Conservation (phyloP, 2,888 invertebrate genomes). For the Antitype chi region DNA sequence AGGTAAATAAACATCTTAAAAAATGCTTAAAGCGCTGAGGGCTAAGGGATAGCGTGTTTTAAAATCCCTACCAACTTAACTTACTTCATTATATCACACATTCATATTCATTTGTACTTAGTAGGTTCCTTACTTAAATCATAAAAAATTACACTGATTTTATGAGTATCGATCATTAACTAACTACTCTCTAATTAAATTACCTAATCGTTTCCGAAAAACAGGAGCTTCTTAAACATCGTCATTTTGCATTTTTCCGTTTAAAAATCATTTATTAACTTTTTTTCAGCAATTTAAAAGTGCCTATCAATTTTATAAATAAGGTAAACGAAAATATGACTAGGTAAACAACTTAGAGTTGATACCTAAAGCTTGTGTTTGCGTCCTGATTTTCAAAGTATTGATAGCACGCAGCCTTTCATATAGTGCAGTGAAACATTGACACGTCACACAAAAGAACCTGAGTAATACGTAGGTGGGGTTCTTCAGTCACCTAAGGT, state of each 20-base stretch:
- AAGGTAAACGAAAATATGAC: neutral
- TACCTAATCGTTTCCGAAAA: neutral
- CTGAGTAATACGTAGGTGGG: slow-evolving; percentile 54
- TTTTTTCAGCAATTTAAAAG: neutral
- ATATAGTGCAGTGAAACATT: slow-evolving; percentile 42
- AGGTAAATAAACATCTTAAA: neutral
- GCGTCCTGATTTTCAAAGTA: slow-evolving; percentile 37
- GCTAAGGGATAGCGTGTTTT: neutral
- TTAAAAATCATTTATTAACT: neutral
- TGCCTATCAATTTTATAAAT: neutral
- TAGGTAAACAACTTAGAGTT: neutral
- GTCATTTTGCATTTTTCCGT: neutral
- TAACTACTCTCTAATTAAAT: neutral
- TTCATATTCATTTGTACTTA: neutral
- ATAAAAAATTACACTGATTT: neutral
- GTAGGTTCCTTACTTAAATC: neutral
- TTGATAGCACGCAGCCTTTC: slow-evolving; percentile 15
- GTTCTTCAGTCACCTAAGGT: neutral
- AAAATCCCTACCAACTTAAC: neutral
- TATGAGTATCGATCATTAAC: neutral
- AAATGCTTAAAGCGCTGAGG: neutral
- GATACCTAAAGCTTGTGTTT: slow-evolving; percentile 34
- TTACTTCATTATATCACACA: neutral
- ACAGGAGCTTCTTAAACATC: neutral
- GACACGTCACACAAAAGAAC: slow-evolving; percentile 60